A percentile compares a stretch with the other conserved stretches of the same genome.
Evolutionary conservation across 2,888 invertebrate species (phyloP).

Genomic region (Nephrotoma flavescens): DNA sequence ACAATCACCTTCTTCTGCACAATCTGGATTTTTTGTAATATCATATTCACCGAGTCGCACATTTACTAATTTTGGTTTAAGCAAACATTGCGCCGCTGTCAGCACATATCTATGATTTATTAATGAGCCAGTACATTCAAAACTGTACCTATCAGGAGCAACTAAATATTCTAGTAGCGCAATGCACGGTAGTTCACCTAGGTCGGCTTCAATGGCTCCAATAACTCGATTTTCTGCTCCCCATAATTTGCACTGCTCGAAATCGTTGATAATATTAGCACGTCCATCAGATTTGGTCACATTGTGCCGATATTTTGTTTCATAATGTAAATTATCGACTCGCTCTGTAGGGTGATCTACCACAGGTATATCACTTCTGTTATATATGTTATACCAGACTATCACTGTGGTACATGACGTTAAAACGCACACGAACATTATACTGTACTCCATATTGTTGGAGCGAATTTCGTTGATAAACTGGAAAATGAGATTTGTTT

Average conservation of each 20-base stretch:
- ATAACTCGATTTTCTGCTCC: slow-evolving; percentile 18
- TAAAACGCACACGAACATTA: too few relatives aligned
- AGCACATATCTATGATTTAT: background rate
- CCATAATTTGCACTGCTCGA: background rate
- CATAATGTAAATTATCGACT: too few relatives aligned
- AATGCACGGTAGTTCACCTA: slow-evolving; percentile 59
- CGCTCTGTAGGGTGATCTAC: too few relatives aligned
- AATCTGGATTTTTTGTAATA: slow-evolving; percentile 17
- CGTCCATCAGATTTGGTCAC: background rate
- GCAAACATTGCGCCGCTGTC: background rate
- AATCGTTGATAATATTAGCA: background rate
- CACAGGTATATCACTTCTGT: too few relatives aligned
- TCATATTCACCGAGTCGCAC: slow-evolving; percentile 27
- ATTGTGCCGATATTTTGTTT: background rate
- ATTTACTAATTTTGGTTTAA: slow-evolving; percentile 7
- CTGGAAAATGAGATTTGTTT: too few relatives aligned
- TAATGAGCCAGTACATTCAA: background rate
- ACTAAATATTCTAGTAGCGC: slow-evolving; percentile 35
- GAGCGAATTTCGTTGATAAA: too few relatives aligned
- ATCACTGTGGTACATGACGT: too few relatives aligned
- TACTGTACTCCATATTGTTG: too few relatives aligned
- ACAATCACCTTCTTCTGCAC: slow-evolving; percentile 24
- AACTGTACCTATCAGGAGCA: background rate
- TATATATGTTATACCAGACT: too few relatives aligned
- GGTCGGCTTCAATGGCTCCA: slow-evolving; percentile 41